Percentiles rank a stretch among this genome's conserved stretches.
Conservation (phyloP, 2,888 invertebrate genomes). For the Beris morrisii region DNA sequence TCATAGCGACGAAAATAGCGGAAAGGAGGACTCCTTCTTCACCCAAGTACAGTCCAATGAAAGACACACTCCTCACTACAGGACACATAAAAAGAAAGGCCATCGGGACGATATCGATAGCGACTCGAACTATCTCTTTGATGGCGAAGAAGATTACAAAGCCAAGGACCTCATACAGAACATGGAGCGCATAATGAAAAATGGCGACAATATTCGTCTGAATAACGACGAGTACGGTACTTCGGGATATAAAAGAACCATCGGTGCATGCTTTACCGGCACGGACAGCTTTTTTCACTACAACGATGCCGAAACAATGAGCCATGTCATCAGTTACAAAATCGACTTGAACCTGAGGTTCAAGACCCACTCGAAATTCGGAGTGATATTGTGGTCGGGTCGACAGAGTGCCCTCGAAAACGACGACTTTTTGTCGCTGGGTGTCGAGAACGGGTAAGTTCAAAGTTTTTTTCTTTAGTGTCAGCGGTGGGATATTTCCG, state of each 20-base stretch:
- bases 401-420: slow-evolving; percentile 63
- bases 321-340: slow-evolving; percentile 80
- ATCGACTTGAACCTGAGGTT: slow-evolving; percentile 88
- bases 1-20: slow-evolving; percentile 16
- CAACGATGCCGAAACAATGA: slow-evolving; percentile 82
- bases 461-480: neutral
- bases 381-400: slow-evolving; percentile 85
- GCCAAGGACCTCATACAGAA: slow-evolving; percentile 53
- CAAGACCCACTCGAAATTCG: slow-evolving; percentile 69
- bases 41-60: slow-evolving; percentile 3
- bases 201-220: slow-evolving; percentile 44
- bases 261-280: slow-evolving; percentile 77
- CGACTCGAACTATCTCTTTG: slow-evolving; percentile 32
- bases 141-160: slow-evolving; percentile 48
- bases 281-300: slow-evolving; percentile 85
- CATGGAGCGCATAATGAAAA: slow-evolving; percentile 56
- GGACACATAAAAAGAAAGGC: slow-evolving; percentile 21
- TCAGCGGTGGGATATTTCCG: neutral
- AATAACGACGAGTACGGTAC: slow-evolving; percentile 36
- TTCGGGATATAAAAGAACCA: slow-evolving; percentile 50
- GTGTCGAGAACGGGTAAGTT: slow-evolving; percentile 70
- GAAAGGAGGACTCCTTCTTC: slow-evolving; percentile 3
- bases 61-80: slow-evolving; percentile 17
- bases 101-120: slow-evolving; percentile 28
- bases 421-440: slow-evolving; percentile 82